Base-by-base conservation (phyloP, 2,888 invertebrate genomes). In the Latrodectus hesperus region DNA sequence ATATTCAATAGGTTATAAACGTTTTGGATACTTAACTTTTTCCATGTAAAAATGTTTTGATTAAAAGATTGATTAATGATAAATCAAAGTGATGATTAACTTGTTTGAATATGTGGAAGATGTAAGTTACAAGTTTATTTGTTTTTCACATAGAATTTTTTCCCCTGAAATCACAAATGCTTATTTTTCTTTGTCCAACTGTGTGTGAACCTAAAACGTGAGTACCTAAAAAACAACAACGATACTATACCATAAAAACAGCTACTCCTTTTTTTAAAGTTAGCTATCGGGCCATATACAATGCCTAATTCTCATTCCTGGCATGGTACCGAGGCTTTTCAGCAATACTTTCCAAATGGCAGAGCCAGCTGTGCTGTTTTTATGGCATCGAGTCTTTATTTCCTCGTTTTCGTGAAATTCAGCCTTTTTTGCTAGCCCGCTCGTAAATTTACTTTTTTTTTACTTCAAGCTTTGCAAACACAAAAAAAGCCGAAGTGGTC, bases 361-460 rank as follows among this genome's bases (percentile, higher is more conserved):
- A 78, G 14, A 9, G 76, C 72, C 84, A 84, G 84, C 84, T 84
- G 84, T 84, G 72, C 73, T 77, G 68, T 72, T 84, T 84, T 84
- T 84, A 84, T 77, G 65, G 78, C 84, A 84, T 70, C 77, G 55
- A 83, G 78, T 84, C 82, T 78, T 84, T 84, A 84, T 84, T 84
- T 67, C 78, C 72, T 84, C 77, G 77, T 84, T 83, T 70, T 49
- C 75, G 72, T 51, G 72, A 83, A 81, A 76, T 83, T 76, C 38
- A 67, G 81, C 73, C 4, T 53, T 81, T 68, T 81, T 60, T 38
- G 68, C 38, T 14, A 38, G 53, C 52, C 26, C n/a, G 49, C 49
- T 82, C 82, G 82, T 82, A 82, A 82, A 82, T 82, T 70, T 55
- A 68, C 22, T 82, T 82, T 82, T 49, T 52, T 65, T 22, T 51